Base-by-base conservation (phyloP, 2,797 vertebrate species). In the Malacoraja senta region DNA sequence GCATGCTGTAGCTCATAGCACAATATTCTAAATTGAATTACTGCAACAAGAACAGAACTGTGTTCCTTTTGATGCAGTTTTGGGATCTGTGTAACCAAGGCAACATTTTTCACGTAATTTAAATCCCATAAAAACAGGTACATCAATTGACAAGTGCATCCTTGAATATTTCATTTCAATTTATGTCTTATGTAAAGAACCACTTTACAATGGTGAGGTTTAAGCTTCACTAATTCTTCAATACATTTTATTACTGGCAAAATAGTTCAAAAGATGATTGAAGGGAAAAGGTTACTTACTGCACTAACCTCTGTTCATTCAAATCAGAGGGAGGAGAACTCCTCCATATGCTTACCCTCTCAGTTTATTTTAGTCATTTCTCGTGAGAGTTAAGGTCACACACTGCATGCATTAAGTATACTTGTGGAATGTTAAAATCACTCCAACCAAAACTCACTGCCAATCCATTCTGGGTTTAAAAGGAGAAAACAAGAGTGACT, bases 51-150 rank as follows among this genome's bases (percentile, higher is more conserved):
- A 74, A 92, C 76, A 26, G 32, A 3, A 92, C n/a, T 29, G 65
- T 15, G 26, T 44, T 76, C 12, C 19, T 92, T 74, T 76, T 58
- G 35, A 26, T 29, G 26, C 24, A 74, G 38, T 44, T 91, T 91
- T 74, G 35, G 90, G 44, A 58, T 74, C 24, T 92, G 19, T 76
- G 65, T 72, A 29, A 76, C 65, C 71, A 92, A 92, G 90, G 90
- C 90, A 92, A 92, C 90, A 92, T 92, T 92, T 92, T 92, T 92
- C 90, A 74, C 68, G 29, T 24, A 91, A 91, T 74, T 72, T 44
- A 44, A 91, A 91, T 91, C 24, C 35, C 72, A 74, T 74, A 74
- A 92, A 92, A 58, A 76, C 65, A 88, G 17, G 24, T 29, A 29
- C 71, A 53, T 44, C 90, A 74, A 35, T 74, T 58, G 26, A 92